Evolutionary conservation across 2,113 vertebrate genomes (phyloP).

Genomic region (Neolamprologus kungweensis): DNA sequence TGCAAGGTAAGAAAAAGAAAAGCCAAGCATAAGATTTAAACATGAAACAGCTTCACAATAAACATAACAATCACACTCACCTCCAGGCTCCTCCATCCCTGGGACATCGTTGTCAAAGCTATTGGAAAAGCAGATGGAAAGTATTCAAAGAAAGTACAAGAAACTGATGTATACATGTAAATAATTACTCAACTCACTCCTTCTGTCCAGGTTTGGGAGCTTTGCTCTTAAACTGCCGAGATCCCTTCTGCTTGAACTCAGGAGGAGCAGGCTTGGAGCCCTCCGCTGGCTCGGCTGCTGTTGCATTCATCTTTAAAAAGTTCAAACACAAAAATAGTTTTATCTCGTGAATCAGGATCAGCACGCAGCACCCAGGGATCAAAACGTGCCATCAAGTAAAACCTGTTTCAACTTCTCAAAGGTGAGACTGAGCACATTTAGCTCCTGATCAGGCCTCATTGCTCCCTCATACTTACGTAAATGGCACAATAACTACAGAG

Average conservation of each 20-base stretch:
- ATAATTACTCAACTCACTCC: constrained; percentile 58
- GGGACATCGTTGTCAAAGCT: constrained; percentile 80
- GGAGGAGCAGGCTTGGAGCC: constrained; percentile 69
- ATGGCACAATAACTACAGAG: neutral
- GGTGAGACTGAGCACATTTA: neutral
- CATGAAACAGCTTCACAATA: neutral
- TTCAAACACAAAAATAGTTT: neutral
- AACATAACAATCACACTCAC: constrained; percentile 40
- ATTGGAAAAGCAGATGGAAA: neutral
- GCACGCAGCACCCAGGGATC: neutral
- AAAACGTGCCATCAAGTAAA: neutral
- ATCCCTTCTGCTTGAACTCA: constrained; percentile 84
- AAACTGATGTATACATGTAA: fast-evolving
- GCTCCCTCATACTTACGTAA: neutral
- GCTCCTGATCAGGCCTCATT: neutral
- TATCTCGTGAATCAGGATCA: neutral
- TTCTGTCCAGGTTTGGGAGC: constrained; percentile 85
- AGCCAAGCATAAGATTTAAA: constrained; percentile 28
- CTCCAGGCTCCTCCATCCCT: constrained; percentile 83
- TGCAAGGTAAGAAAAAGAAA: constrained; percentile 37
- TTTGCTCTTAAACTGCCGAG: constrained; percentile 87
- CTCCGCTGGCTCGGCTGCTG: neutral
- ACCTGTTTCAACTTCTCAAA: neutral
- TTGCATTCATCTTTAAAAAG: constrained; percentile 14
- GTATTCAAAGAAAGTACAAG: neutral